Evolutionary conservation across 2,888 invertebrate species (phyloP), one percentile per base, ranked within the genome.

Genomic region (Andrena bucephala): DNA sequence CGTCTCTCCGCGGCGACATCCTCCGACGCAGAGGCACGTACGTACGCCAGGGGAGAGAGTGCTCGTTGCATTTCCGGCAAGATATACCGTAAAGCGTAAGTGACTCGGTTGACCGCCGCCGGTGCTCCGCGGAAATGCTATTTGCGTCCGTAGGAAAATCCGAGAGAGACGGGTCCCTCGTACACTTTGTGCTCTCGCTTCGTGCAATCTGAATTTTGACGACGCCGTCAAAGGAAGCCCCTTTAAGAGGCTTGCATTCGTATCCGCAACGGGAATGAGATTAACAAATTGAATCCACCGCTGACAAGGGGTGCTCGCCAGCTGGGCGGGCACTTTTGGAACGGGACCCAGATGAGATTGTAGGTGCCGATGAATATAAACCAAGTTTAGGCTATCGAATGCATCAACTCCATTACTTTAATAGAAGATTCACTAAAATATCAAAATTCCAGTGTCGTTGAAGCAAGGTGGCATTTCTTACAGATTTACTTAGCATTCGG

Each of bases 101-200:
- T 82, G 84, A 82, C 78, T 84, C 71, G 74, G 83, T 78, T 84
- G 77, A 81, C 82, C 83, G 83, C 83, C 83, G 54, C 10, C 81
- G 50, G 48, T 73, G 57, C 84, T 75, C 71, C 71, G 78, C 50
- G 74, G 71, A 78, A 78, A 78, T 84, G 66, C 83, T 84, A 84
- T 84, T 84, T 82, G 73, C 78, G 82, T 78, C 69, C 70, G 60
- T 36, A 82, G 83, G 83, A 78, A 84, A 84, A 78, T 83, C 66
- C 82, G 60, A 33, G 57, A 60, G 63, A 27, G 42, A 48, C 66
- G 52, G 50, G 29, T 16, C 20, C 20, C 16, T 42, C 33, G 59
- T 60, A 33, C 24, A 57, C 57, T 57, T 57, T 57, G 57, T 31
- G 31, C 57, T 36, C 50, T 57, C 50, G 27, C 68, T 29, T 71